A percentile compares a stretch with the other conserved stretches of the same genome.
These are phyloP conservation scores for Anguilla rostrata DNA, from an alignment of 2,113 vertebrate species.

Conservation along the genomic window DNA sequence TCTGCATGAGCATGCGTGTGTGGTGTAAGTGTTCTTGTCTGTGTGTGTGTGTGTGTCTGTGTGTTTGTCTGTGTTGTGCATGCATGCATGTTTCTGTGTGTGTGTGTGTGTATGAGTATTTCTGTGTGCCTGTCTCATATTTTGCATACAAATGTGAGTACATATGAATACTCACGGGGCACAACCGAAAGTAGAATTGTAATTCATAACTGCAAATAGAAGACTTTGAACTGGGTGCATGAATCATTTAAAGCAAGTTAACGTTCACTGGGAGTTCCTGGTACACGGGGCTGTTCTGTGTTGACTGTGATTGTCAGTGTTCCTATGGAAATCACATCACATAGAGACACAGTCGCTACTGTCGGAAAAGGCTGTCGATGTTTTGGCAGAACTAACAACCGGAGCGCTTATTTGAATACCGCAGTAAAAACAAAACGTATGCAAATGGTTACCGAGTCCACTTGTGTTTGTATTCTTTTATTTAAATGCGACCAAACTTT, in stretches of 20 bases:
- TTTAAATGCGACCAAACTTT: constrained; percentile 51
- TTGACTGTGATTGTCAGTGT: not conserved
- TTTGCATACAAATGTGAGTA: not conserved
- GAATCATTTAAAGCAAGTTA: not conserved
- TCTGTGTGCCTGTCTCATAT: not conserved
- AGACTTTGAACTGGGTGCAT: not conserved
- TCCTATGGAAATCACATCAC: constrained; percentile 44
- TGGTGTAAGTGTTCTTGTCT: not conserved
- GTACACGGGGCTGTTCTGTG: not conserved
- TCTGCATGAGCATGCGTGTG: not conserved
- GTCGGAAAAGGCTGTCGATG: constrained; percentile 41
- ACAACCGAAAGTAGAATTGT: not conserved
- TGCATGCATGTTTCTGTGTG: not conserved
- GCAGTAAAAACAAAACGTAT: constrained; percentile 15
- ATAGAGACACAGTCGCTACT: not conserved
- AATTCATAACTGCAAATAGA: not conserved
- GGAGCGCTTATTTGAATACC: constrained; percentile 54
- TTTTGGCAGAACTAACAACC: constrained; percentile 35
- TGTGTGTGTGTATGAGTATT: not conserved
- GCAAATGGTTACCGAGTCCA: constrained; percentile 13
- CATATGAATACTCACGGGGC: not conserved
- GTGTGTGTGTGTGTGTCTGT: not conserved
- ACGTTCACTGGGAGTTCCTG: not conserved
- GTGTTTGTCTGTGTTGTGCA: not conserved
- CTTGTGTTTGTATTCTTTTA: constrained; percentile 56